Evolutionary conservation across 2,888 invertebrate genomes (phyloP), one percentile per base, ranked within the genome.

Genomic region (Tenthredo amoena): DNA sequence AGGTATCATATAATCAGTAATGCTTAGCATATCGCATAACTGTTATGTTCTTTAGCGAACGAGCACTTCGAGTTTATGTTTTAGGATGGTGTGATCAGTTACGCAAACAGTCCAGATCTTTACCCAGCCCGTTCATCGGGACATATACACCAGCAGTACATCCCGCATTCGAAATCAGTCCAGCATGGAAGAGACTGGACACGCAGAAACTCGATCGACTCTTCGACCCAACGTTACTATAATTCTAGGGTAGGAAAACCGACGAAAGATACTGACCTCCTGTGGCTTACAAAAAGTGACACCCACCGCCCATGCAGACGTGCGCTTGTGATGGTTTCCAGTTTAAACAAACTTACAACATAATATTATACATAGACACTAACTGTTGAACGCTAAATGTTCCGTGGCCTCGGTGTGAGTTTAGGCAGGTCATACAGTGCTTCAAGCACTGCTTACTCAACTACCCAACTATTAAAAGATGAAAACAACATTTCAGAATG

Each of bases 231-330:
- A 81, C 91, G 89, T 86, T 92, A 92, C 90, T 92, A 92, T 86
- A 91, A 91, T 90, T 93, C 91, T 88, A 93, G 92, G 93, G 93
- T 93, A 93, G 65, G 82, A 68, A 47, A 65, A n/a, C 12, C 31
- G 4, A n/a, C 58, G 58, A 62, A 50, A 50, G 47, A 77, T 68
- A 62, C 40, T 26, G 81, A 74, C 68, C n/a, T 47, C 68, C 65
- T 43, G 82, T 68, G 82, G 68, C 68, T 34, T 62, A 43, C n/a
- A 43, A 26, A 55, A 50, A 62, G 79, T 74, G 37, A n/a, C 50
- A 77, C n/a, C 34, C 77, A 34, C 50, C 77, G 65, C 47, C 31
- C 43, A 62, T 37, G 62, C 43, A 65, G 82, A 40, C 9, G 31
- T 31, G 26, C 68, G 82, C 68, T 83, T 83, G 26, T 77, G 62